Evolutionary conservation across 2,113 vertebrate species (phyloP).

Genomic region (Oostethus manadensis): DNA sequence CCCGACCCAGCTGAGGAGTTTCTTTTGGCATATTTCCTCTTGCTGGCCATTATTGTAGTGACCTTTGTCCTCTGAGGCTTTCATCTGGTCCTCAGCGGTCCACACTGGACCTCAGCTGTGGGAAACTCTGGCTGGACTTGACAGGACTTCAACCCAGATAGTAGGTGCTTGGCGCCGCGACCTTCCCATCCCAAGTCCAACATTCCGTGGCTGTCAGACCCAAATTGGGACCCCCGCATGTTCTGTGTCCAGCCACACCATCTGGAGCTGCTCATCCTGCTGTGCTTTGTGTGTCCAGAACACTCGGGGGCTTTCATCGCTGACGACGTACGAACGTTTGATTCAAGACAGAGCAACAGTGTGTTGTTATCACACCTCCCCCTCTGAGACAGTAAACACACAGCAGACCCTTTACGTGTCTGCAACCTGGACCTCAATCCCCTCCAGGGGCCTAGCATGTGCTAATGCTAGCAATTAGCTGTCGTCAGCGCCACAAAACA

Average conservation of each 20-base stretch:
- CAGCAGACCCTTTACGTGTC: background rate
- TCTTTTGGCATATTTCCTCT: constrained; percentile 35
- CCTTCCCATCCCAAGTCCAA: constrained; percentile 49
- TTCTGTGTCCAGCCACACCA: constrained; percentile 60
- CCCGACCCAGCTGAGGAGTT: constrained; percentile 16
- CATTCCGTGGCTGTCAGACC: constrained; percentile 62
- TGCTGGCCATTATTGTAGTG: constrained; percentile 5
- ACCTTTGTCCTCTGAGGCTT: constrained; percentile 30
- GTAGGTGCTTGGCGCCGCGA: constrained; percentile 53
- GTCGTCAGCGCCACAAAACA: too few species aligned
- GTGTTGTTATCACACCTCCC: background rate
- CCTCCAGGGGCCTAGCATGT: too few species aligned
- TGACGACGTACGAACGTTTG: background rate
- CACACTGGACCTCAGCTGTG: constrained; percentile 49
- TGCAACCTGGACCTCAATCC: background rate
- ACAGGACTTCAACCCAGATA: constrained; percentile 52
- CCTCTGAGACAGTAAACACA: background rate
- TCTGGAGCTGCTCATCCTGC: constrained; percentile 47
- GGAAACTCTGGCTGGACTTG: constrained; percentile 41
- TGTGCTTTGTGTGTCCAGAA: constrained; percentile 39
- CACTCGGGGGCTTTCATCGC: constrained; percentile 42
- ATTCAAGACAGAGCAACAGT: background rate
- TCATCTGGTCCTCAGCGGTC: constrained; percentile 45
- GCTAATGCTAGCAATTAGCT: too few species aligned
- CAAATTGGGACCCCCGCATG: constrained; percentile 34